Percentiles rank a stretch among this genome's conserved stretches.
Conservation (phyloP, 2,113 vertebrate genomes). For the Hemiscyllium ocellatum region DNA sequence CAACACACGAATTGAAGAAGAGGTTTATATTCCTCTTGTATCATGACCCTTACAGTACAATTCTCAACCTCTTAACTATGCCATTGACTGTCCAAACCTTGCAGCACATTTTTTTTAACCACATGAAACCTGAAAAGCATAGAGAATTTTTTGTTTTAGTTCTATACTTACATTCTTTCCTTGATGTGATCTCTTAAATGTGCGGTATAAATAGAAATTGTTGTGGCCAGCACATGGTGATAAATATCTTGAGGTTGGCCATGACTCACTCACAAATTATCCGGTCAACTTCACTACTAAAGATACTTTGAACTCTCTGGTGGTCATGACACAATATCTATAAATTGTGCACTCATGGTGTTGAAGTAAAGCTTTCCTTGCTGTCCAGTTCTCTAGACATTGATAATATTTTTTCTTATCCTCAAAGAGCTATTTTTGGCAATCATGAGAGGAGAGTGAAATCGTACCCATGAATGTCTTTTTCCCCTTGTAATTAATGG, state of each 20-base stretch:
- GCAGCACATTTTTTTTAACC: background rate
- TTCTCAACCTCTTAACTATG: background rate
- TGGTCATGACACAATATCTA: background rate
- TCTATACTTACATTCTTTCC: background rate
- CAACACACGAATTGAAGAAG: background rate
- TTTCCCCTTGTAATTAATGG: conserved; percentile 1
- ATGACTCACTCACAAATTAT: conserved; percentile 28
- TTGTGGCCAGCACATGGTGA: background rate
- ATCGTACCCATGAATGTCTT: background rate
- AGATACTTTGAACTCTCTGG: conserved; percentile 2
- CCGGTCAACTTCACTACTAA: background rate
- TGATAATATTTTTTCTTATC: background rate
- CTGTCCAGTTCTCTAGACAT: background rate
- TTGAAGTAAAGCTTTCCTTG: background rate
- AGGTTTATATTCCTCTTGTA: background rate
- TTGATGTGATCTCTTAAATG: background rate
- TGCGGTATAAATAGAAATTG: conserved; percentile 33
- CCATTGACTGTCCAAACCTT: background rate
- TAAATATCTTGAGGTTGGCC: conserved; percentile 2
- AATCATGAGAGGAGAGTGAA: background rate
- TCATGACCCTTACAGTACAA: background rate
- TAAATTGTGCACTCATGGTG: background rate
- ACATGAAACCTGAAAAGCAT: too few species aligned
- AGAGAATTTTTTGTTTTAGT: background rate
- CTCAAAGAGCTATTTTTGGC: background rate